Evolutionary conservation across 2,797 vertebrate species (phyloP).

Genomic region (Staurois parvus): DNA sequence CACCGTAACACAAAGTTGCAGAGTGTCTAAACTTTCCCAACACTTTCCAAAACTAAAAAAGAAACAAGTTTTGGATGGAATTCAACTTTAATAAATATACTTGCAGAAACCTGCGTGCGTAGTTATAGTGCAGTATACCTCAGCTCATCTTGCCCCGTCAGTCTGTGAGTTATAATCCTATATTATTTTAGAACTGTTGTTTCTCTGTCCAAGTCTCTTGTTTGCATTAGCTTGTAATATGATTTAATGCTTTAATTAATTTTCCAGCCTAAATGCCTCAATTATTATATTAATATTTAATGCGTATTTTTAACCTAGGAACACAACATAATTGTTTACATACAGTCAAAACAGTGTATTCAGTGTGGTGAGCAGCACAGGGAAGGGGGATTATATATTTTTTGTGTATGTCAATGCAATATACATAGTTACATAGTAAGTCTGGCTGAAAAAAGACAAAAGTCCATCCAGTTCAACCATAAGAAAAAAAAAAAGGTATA

Average conservation of each 20-base stretch:
- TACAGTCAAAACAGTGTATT: conserved; percentile 74
- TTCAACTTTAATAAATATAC: not conserved
- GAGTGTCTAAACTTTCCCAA: too few relatives aligned
- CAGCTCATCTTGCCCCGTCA: not conserved
- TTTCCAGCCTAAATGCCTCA: conserved; percentile 38
- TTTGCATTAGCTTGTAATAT: conserved; percentile 46
- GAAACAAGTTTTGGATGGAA: not conserved
- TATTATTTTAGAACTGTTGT: conserved; percentile 30
- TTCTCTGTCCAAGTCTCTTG: conserved; percentile 30
- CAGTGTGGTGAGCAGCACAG: conserved; percentile 32
- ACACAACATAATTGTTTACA: conserved; percentile 33
- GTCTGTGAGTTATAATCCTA: conserved; percentile 2
- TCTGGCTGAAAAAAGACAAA: too few relatives aligned
- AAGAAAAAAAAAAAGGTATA: too few relatives aligned
- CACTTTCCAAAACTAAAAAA: not conserved
- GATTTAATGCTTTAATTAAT: conserved; percentile 53
- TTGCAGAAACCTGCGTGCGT: not conserved
- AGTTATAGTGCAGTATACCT: not conserved
- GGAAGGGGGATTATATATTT: not conserved
- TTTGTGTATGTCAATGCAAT: not conserved
- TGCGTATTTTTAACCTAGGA: conserved; percentile 35
- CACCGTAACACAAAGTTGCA: too few relatives aligned
- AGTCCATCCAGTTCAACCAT: too few relatives aligned
- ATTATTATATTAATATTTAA: conserved; percentile 54
- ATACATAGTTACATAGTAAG: not conserved